These are phyloP conservation scores for Cherax destructor DNA, from an alignment of 1,140 invertebrate genomes.

Conservation along the genomic window DNA sequence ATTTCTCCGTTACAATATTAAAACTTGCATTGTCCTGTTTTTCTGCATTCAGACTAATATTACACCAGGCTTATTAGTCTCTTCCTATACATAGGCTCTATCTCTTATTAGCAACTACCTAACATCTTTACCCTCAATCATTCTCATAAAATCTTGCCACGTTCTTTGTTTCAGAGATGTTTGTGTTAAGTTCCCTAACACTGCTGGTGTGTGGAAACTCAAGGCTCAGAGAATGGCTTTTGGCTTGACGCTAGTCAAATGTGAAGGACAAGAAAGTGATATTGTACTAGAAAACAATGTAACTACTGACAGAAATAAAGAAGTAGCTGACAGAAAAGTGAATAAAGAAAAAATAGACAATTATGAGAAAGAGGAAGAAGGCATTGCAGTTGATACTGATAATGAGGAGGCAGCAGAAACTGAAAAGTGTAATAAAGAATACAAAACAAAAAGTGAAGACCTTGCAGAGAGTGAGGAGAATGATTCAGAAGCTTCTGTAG, in stretches of 20 bases:
- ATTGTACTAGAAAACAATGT: too few species aligned
- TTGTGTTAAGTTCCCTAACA: slow-evolving; percentile 16
- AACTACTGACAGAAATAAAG: neutral
- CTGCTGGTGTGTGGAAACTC: slow-evolving; percentile 42
- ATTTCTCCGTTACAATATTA: too few species aligned
- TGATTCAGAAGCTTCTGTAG: too few species aligned
- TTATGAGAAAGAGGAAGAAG: neutral
- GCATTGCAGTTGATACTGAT: neutral
- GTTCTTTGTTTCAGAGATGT: slow-evolving; percentile 27
- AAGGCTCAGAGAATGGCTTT: slow-evolving; percentile 22
- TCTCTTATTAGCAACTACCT: too few species aligned
- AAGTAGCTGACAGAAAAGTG: neutral
- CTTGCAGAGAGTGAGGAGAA: too few species aligned
- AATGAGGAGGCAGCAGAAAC: neutral
- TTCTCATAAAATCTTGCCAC: too few species aligned
- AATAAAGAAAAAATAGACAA: neutral
- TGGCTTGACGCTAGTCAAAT: neutral
- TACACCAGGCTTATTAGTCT: too few species aligned
- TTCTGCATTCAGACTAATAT: too few species aligned
- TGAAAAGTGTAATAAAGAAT: neutral
- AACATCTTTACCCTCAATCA: too few species aligned
- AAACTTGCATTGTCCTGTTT: too few species aligned
- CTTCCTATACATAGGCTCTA: too few species aligned
- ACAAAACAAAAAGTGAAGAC: neutral
- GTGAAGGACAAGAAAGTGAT: neutral